Base-by-base conservation (phyloP, 2,797 vertebrate genomes). In the Orestias chungarensis region DNA sequence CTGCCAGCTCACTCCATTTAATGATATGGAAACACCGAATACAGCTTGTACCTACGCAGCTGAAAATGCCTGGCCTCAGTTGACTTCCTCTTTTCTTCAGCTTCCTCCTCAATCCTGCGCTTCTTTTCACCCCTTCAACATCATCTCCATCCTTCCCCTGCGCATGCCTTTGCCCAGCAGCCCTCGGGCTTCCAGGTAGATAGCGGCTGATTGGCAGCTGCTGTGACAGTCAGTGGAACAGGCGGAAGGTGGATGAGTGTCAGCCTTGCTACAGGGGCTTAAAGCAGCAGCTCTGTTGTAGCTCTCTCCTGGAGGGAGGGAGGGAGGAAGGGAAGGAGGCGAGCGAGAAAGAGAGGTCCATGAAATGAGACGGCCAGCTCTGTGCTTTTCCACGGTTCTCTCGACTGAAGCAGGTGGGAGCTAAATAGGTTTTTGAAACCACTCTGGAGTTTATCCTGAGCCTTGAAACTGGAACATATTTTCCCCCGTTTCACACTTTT, bases 231-330 rank as follows among this genome's bases (percentile, higher is more conserved):
- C 86, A 71, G 85, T 89, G 84, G 81, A 91, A 88, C 77, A 46
- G 82, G 71, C 80, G 87, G 80, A 87, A 85, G 87, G 85, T 85
- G 89, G 87, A 91, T 89, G 89, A 89, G 87, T 90, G 86, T 90
- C 91, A 91, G 86, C 87, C 84, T 86, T 85, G 86, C 88, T 91
- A 83, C 83, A 76, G 87, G 89, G 90, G 87, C 87, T 91, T 88
- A 90, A 85, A 84, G 85, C 71, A 89, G 83, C 83, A 74, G 74
- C 75, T 82, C 1, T 57, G 83, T 72, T 87, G 80, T 75, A 83
- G 84, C 87, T 84, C 80, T 65, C 78, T 81, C 73, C 71, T 80
- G 75, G 68, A 86, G 74, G 83, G 77, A 79, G 78, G 64, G 75
- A 68, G 72, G 70, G 78, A 68, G 73, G 25, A 23, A n/a, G 3